These are phyloP conservation scores for Zygothrica quintamaculata DNA, from an alignment of 2,888 invertebrate species.

Conservation along the genomic window DNA sequence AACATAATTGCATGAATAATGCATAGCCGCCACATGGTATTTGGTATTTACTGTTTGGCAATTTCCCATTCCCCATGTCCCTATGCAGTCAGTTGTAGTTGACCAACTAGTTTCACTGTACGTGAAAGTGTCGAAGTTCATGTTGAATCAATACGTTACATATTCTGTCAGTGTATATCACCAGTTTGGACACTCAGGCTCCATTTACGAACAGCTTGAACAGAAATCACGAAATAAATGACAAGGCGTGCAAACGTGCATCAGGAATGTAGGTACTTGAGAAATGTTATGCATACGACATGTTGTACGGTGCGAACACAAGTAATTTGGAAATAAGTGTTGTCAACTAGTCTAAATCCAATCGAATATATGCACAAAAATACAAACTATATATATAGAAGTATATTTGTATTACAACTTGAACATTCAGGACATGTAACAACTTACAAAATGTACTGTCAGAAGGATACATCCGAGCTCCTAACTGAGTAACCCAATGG, in stretches of 20 bases:
- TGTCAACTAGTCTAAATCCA: slow-evolving; percentile 60
- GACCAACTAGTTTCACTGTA: neutral
- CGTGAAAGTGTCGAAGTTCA: slow-evolving; percentile 31
- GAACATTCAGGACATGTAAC: slow-evolving; percentile 68
- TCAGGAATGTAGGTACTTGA: slow-evolving; percentile 10
- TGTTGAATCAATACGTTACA: slow-evolving; percentile 13
- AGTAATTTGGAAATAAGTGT: slow-evolving; percentile 72
- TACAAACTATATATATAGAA: too few species aligned
- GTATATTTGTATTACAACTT: slow-evolving; percentile 47
- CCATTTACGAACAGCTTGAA: slow-evolving; percentile 1
- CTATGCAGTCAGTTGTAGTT: slow-evolving; percentile 15
- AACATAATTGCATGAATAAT: slow-evolving; percentile 65
- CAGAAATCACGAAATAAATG: slow-evolving; percentile 35
- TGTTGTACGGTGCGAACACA: slow-evolving; percentile 47
- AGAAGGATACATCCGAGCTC: slow-evolving; percentile 38
- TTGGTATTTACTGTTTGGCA: slow-evolving; percentile 3
- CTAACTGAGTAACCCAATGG: slow-evolving; percentile 32
- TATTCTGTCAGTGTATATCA: slow-evolving; percentile 1
- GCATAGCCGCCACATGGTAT: slow-evolving; percentile 25
- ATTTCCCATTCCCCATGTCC: neutral
- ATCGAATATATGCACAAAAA: slow-evolving; percentile 41
- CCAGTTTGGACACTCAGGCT: neutral
- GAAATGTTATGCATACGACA: slow-evolving; percentile 34
- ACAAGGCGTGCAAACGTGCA: slow-evolving; percentile 20
- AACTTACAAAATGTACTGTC: slow-evolving; percentile 60